These are phyloP conservation scores for Micromesistius poutassou DNA, from an alignment of 2,797 vertebrate species.

Conservation along the genomic window DNA sequence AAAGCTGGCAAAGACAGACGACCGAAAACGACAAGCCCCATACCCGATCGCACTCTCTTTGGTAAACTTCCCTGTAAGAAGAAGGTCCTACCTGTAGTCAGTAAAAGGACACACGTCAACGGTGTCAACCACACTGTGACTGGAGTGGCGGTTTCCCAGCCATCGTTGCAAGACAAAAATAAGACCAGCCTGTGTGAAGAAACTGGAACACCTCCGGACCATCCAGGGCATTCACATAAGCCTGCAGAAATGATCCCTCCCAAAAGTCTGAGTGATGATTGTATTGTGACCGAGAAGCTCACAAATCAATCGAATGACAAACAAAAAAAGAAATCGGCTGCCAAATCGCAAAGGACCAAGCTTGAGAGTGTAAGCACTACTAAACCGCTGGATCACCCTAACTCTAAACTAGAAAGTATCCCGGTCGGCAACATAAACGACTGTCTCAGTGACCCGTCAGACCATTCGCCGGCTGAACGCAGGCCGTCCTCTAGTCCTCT, in stretches of 20 bases:
- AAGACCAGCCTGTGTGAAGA: slow-evolving; percentile 33
- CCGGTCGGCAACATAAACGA: neutral
- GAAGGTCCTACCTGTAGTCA: slow-evolving; percentile 52
- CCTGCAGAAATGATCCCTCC: slow-evolving; percentile 28
- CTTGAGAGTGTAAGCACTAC: slow-evolving; percentile 8
- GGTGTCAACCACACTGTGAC: slow-evolving; percentile 11
- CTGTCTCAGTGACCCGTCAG: neutral
- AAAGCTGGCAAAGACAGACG: slow-evolving; percentile 74
- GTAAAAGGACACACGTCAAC: slow-evolving; percentile 48
- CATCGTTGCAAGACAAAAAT: slow-evolving; percentile 33
- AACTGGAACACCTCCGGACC: slow-evolving; percentile 28
- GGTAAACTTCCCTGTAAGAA: slow-evolving; percentile 67
- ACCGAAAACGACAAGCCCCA: slow-evolving; percentile 63
- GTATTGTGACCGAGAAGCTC: neutral
- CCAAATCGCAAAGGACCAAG: slow-evolving; percentile 18
- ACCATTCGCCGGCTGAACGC: neutral
- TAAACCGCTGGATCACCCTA: neutral
- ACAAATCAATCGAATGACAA: slow-evolving; percentile 15
- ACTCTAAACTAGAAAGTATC: neutral
- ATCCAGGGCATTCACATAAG: slow-evolving; percentile 32
- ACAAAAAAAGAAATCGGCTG: slow-evolving; percentile 7
- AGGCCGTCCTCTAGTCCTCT: neutral
- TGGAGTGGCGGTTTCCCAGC: slow-evolving; percentile 22
- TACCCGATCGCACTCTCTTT: slow-evolving; percentile 70
- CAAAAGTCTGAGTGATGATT: neutral